Evolutionary conservation across 2,888 invertebrate genomes (phyloP).

Genomic region (Agriotes lineatus): DNA sequence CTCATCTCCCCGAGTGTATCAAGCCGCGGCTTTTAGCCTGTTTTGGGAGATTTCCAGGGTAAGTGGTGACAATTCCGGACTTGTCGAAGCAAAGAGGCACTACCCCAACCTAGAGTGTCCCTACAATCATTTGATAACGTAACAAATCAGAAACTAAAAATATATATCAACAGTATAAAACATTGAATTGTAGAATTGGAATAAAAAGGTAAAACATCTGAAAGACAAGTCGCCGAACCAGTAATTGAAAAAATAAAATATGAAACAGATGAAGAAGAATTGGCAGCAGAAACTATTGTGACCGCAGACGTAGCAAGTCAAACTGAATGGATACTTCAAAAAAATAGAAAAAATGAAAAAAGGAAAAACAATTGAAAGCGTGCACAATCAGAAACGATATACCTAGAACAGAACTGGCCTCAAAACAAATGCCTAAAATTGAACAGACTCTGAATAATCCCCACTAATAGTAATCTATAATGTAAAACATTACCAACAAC

Average conservation of each 20-base stretch:
- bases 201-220: background rate
- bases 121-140: too few relatives aligned
- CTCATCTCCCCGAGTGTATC: too few relatives aligned
- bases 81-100: too few relatives aligned
- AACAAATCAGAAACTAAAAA: background rate
- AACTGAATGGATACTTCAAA: background rate
- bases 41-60: too few relatives aligned
- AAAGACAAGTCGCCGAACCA: background rate
- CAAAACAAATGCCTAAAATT: background rate
- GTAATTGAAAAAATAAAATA: background rate
- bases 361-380: background rate
- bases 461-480: slow-evolving; percentile 1
- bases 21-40: too few relatives aligned
- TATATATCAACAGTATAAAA: background rate
- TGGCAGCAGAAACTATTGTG: background rate
- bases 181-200: background rate
- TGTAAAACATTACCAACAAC: slow-evolving; percentile 4
- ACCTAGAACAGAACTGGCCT: background rate
- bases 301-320: background rate
- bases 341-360: slow-evolving; percentile 2
- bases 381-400: background rate
- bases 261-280: slow-evolving; percentile 3
- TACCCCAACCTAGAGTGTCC: too few relatives aligned
- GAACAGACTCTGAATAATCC: background rate
- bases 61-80: too few relatives aligned